phyloP scores from a whole-genome alignment of 2,113 vertebrate species.

The Leuciscus idus region DNA sequence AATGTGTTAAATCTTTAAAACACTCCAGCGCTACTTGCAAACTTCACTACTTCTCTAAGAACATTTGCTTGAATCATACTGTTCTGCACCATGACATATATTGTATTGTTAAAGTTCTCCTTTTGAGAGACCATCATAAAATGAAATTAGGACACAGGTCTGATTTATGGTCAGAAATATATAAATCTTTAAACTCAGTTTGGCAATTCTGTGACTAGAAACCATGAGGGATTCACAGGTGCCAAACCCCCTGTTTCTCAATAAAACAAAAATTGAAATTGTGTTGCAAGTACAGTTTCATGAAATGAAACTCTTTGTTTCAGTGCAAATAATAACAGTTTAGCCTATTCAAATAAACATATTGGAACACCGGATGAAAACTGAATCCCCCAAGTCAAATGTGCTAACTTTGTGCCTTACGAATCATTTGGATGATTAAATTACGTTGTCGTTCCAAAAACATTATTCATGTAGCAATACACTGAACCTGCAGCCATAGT shows the following conservation, averaged over 20 bases:
- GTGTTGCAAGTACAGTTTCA: conserved; percentile 36
- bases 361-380: conserved; percentile 15
- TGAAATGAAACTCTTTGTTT: conserved; percentile 17
- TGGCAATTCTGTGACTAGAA: conserved; percentile 18
- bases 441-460: neutral
- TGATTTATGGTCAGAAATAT: neutral
- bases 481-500: neutral
- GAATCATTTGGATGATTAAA: neutral
- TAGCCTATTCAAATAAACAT: conserved; percentile 26
- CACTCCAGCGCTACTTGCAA: neutral
- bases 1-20: neutral
- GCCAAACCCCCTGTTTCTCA: conserved; percentile 25
- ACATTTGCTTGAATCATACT: neutral
- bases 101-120: neutral
- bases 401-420: neutral
- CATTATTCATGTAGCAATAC: conserved; percentile 1
- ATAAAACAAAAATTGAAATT: conserved; percentile 18
- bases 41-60: neutral
- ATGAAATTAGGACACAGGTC: neutral
- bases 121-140: neutral
- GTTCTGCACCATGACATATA: neutral
- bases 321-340: conserved; percentile 26
- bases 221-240: conserved; percentile 1
- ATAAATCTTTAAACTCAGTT: conserved; percentile 32
- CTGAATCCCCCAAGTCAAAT: conserved; percentile 26